Percentiles rank a stretch among this genome's conserved stretches.
Evolutionary conservation across 2,888 invertebrate genomes (phyloP).

Genomic region (Troilus luridus): DNA sequence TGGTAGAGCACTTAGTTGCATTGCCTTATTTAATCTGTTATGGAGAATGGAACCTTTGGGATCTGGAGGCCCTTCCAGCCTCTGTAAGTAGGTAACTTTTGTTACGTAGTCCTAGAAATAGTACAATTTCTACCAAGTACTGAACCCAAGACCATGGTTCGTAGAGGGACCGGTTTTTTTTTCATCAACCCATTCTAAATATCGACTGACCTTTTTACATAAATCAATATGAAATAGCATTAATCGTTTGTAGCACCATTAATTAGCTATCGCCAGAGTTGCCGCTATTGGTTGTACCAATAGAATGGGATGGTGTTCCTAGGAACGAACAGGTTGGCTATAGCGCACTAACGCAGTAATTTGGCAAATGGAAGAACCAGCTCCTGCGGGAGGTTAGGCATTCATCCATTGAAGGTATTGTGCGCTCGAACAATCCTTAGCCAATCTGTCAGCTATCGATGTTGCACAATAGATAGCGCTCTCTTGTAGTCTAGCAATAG

Average conservation of each 20-base stretch:
- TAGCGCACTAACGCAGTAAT: not conserved
- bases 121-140: too few species aligned
- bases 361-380: constrained; percentile 21
- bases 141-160: too few species aligned
- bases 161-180: not conserved
- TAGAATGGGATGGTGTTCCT: not conserved
- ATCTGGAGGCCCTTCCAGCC: too few species aligned
- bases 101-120: too few species aligned
- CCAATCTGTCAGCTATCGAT: constrained; percentile 5
- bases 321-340: not conserved
- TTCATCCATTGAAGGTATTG: constrained; percentile 17
- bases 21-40: too few species aligned
- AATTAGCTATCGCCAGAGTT: not conserved
- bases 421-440: not conserved
- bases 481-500: not conserved
- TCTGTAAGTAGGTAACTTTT: too few species aligned
- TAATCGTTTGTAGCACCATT: not conserved
- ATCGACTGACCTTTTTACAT: not conserved
- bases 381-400: not conserved
- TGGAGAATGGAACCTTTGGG: too few species aligned
- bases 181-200: not conserved
- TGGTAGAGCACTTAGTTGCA: too few species aligned
- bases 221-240: not conserved
- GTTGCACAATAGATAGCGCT: constrained; percentile 2
- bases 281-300: not conserved